phyloP scores from a whole-genome alignment of 1,140 invertebrate genomes.

The Drosophila nannoptera region DNA sequence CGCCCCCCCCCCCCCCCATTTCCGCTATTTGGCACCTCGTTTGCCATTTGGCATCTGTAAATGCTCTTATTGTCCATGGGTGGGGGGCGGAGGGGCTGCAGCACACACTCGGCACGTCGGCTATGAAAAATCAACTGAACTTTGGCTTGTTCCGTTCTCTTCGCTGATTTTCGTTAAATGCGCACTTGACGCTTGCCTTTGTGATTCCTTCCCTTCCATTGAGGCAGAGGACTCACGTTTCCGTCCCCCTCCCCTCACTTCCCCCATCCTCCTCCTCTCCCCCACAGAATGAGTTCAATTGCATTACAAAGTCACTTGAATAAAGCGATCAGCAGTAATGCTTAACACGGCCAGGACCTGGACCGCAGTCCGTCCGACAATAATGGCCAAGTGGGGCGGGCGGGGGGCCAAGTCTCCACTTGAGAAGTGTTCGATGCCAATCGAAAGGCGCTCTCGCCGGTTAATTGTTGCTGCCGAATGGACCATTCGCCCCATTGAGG shows the following conservation, averaged over 20 bases:
- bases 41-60: constrained; percentile 45
- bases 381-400: constrained; percentile 31
- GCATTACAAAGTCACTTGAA: constrained; percentile 68
- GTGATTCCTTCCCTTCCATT: constrained; percentile 25
- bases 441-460: constrained; percentile 18
- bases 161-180: constrained; percentile 61
- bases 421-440: constrained; percentile 34
- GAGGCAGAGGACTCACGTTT: constrained; percentile 6
- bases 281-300: constrained; percentile 66
- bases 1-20: constrained; percentile 34
- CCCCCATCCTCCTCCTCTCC: background rate
- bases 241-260: background rate
- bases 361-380: constrained; percentile 3
- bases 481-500: background rate
- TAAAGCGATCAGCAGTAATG: constrained; percentile 50
- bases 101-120: constrained; percentile 25
- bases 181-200: constrained; percentile 50
- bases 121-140: constrained; percentile 44
- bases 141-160: constrained; percentile 18
- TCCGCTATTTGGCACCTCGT: constrained; percentile 40
- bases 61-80: constrained; percentile 7
- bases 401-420: background rate
- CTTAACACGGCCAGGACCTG: constrained; percentile 38
- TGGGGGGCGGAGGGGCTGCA: background rate
- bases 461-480: constrained; percentile 31